These are phyloP conservation scores for Branchinecta lynchi DNA, from an alignment of 1,140 invertebrate species.

Conservation along the genomic window DNA sequence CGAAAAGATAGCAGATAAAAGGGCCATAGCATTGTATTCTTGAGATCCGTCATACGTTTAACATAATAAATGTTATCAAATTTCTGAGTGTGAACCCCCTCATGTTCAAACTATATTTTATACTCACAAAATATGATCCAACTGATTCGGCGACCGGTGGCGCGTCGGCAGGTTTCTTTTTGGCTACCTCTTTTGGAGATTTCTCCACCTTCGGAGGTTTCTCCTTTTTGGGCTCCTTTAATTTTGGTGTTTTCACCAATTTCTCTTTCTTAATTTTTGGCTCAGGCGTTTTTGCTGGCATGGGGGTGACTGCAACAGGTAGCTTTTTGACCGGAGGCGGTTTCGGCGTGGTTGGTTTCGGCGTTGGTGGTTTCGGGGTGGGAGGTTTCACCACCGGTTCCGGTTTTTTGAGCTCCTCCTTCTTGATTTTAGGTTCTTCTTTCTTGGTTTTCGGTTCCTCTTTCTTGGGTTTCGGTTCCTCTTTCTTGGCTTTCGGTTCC, in stretches of 20 bases:
- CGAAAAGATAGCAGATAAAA: too few relatives aligned
- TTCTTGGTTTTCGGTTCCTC: neutral
- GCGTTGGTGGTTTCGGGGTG: too few relatives aligned
- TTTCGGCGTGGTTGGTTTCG: too few relatives aligned
- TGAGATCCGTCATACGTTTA: too few relatives aligned
- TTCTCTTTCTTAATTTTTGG: neutral
- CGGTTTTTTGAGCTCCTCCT: too few relatives aligned
- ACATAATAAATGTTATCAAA: too few relatives aligned
- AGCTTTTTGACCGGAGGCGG: too few relatives aligned
- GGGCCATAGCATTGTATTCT: too few relatives aligned
- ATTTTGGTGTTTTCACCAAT: neutral
- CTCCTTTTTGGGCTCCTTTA: neutral
- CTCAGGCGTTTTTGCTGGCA: too few relatives aligned
- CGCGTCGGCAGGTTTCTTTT: constrained; percentile 28
- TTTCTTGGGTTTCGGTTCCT: neutral
- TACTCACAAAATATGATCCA: constrained; percentile 35
- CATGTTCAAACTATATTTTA: neutral
- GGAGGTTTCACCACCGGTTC: too few relatives aligned
- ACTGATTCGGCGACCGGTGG: constrained; percentile 30
- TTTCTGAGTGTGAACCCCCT: neutral
- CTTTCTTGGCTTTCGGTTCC: neutral
- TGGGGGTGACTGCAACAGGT: too few relatives aligned
- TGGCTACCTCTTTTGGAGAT: constrained; percentile 29
- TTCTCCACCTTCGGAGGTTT: constrained; percentile 30
- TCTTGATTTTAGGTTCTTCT: too few relatives aligned